These are phyloP conservation scores for Caenorhabditis macrosperma DNA, from an alignment of 2,888 invertebrate species.

Conservation along the genomic window DNA sequence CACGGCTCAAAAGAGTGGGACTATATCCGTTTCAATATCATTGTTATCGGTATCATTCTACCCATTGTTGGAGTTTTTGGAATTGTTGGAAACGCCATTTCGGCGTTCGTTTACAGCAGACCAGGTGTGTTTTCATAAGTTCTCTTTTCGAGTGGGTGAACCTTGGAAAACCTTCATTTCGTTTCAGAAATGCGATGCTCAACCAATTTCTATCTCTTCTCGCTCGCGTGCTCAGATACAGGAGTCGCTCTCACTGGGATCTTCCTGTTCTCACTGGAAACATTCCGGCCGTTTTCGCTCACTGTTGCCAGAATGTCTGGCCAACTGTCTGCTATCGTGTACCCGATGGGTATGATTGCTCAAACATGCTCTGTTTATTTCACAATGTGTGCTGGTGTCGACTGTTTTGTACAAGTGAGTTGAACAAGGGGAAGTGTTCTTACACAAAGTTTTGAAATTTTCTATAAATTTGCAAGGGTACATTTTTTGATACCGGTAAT, in stretches of 20 bases:
- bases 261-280: slow-evolving; percentile 72
- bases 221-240: slow-evolving; percentile 77
- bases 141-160: no score
- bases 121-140: slow-evolving; percentile 67
- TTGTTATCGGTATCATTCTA: slow-evolving; percentile 76
- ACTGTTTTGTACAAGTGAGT: slow-evolving; percentile 77
- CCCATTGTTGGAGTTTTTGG: slow-evolving; percentile 78
- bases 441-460: neutral
- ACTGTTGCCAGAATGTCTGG: slow-evolving; percentile 64
- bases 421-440: no score
- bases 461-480: no score
- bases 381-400: slow-evolving; percentile 79
- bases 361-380: slow-evolving; percentile 80
- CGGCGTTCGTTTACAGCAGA: slow-evolving; percentile 78
- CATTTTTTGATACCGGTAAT: no score
- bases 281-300: slow-evolving; percentile 72
- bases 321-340: slow-evolving; percentile 70
- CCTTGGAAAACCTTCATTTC: no score
- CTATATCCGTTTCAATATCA: slow-evolving; percentile 73
- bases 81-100: slow-evolving; percentile 76
- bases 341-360: slow-evolving; percentile 79
- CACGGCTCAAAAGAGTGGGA: slow-evolving; percentile 58
- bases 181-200: slow-evolving; percentile 75
- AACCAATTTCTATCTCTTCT: slow-evolving; percentile 78
- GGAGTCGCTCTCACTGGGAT: slow-evolving; percentile 76